Conservation (phyloP, 1,140 invertebrate genomes). For the Drosophila quadrilineata region DNA sequence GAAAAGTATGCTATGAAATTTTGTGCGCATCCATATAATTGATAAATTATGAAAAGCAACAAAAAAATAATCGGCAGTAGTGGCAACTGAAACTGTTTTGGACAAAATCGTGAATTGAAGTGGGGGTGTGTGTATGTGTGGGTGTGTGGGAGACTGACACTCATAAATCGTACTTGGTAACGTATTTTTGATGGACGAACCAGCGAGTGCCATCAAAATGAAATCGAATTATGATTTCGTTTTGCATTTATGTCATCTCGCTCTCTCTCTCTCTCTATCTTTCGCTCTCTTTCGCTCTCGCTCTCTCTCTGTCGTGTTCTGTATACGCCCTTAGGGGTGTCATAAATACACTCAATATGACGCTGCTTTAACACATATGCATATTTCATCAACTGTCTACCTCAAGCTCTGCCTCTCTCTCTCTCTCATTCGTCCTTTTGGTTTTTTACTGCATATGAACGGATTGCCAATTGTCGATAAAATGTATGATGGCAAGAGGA, state of each 20-base stretch:
- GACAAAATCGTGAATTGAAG: not conserved
- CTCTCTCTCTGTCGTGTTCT: not conserved
- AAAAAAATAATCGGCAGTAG: too few species aligned
- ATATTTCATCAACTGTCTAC: too few species aligned
- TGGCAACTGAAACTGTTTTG: not conserved
- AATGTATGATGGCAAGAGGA: too few species aligned
- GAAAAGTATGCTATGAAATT: slow-evolving; percentile 43
- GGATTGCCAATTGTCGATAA: slow-evolving; percentile 20
- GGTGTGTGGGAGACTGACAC: not conserved
- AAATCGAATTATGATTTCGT: slow-evolving; percentile 37
- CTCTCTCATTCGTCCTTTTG: not conserved
- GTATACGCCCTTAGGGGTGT: slow-evolving; percentile 4
- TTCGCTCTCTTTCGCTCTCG: not conserved
- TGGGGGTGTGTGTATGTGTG: too few species aligned
- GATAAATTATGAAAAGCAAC: slow-evolving; percentile 31
- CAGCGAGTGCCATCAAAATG: slow-evolving; percentile 11
- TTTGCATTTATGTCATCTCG: not conserved
- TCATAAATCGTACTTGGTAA: slow-evolving; percentile 25
- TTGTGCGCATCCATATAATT: slow-evolving; percentile 27
- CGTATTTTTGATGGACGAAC: slow-evolving; percentile 32
- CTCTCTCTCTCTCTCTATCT: not conserved
- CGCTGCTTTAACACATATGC: not conserved
- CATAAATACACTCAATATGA: slow-evolving; percentile 29
- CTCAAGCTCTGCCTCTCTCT: not conserved
- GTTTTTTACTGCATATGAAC: slow-evolving; percentile 19